These are phyloP conservation scores for Drosophila albomicans DNA, from an alignment of 1,140 invertebrate species.

Conservation along the genomic window DNA sequence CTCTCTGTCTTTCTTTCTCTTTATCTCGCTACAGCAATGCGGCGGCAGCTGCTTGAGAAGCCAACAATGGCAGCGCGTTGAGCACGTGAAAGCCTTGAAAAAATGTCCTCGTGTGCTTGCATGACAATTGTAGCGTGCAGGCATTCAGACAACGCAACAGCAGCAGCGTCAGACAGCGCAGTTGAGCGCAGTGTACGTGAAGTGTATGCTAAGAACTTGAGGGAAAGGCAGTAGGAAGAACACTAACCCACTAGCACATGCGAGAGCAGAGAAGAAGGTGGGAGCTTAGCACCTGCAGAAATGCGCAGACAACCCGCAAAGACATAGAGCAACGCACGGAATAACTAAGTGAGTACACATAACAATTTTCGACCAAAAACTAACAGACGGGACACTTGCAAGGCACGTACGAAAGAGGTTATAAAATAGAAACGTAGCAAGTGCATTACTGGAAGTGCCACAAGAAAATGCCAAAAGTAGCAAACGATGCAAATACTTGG, in stretches of 20 bases:
- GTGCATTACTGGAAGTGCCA: conserved; percentile 35
- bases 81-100: conserved; percentile 72
- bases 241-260: conserved; percentile 41
- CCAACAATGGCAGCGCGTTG: conserved; percentile 39
- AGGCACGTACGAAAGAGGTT: conserved; percentile 23
- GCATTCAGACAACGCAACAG: conserved; percentile 78
- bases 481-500: neutral
- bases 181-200: conserved; percentile 75
- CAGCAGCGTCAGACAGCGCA: conserved; percentile 58
- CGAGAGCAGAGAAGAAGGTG: conserved; percentile 16
- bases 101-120: conserved; percentile 77
- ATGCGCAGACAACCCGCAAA: conserved; percentile 54
- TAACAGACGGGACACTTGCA: conserved; percentile 24
- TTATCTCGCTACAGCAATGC: conserved; percentile 40
- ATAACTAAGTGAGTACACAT: conserved; percentile 68
- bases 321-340: conserved; percentile 61
- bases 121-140: conserved; percentile 82
- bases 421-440: conserved; percentile 38
- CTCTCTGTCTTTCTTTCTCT: conserved; percentile 19
- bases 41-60: conserved; percentile 47
- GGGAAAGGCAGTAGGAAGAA: conserved; percentile 38
- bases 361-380: conserved; percentile 42
- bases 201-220: conserved; percentile 70
- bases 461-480: conserved; percentile 7
- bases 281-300: conserved; percentile 71